Evolutionary conservation across 2,113 vertebrate genomes (phyloP), one percentile per base, ranked within the genome.

Genomic region (Corapipo altera): DNA sequence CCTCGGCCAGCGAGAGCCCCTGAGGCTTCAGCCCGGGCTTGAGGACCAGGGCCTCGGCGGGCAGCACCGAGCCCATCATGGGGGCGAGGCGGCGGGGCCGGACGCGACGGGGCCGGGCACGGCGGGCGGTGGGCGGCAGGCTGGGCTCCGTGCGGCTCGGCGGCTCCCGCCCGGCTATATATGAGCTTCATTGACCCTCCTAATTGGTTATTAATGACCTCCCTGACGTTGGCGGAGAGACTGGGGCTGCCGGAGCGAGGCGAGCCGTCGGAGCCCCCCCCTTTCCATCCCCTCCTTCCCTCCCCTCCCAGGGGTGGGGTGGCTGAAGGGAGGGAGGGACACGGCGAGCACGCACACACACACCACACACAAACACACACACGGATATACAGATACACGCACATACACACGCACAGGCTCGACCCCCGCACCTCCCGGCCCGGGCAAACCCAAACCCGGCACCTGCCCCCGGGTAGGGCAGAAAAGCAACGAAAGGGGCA

Each of bases 131-230:
- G 71, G 57, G 64, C 74, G 58, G 79, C 18, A 44, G 48, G 20
- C 55, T 43, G 75, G 77, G 70, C 81, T 89, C 84, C 74, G 93
- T 95, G 71, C 35, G 16, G 58, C 85, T 83, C 80, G 46, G 52
- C 57, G 86, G 89, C 74, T 95, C 95, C 86, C 83, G 67, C 79
- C 87, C 94, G 89, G 54, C 98, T 99, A 98, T 99, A 99, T 99
- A 99, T 97, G 98, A 97, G 98, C 98, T 98, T 96, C 97, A 94
- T 97, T 98, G 98, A 98, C 98, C 98, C 98, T 98, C 98, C 98
- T 99, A 99, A 99, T 99, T 99, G 99, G 98, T 99, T 99, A 99
- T 99, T 99, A 99, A 99, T 99, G 99, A 98, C 98, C 98, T 98
- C 98, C 98, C 98, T 99, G 98, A 98, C 98, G 97, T 98, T 96